A percentile compares a stretch with the other conserved stretches of the same genome.
These are phyloP conservation scores for Zosterops hypoxanthus DNA, from an alignment of 2,113 vertebrate genomes.

Conservation along the genomic window DNA sequence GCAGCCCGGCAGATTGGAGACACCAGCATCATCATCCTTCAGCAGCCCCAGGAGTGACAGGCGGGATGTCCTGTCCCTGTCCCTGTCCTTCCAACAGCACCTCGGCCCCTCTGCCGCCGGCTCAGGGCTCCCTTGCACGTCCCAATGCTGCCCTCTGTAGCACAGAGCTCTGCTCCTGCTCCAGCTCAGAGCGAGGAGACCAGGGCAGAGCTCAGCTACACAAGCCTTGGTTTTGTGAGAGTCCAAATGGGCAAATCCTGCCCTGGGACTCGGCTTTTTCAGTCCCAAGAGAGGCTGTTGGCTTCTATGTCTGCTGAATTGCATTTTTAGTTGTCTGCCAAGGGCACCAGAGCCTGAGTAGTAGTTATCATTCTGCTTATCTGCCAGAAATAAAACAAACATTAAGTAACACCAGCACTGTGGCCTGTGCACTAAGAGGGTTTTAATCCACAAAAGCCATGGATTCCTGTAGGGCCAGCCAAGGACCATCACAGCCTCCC, in stretches of 20 bases:
- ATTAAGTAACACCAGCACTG: not conserved
- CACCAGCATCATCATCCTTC: not conserved
- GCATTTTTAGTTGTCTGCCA: not conserved
- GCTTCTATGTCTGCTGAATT: not conserved
- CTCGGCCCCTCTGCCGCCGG: rapidly evolving
- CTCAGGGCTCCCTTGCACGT: not conserved
- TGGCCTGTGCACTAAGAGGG: not conserved
- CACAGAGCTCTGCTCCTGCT: not conserved
- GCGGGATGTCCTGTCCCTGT: not conserved
- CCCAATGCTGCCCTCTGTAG: slow-evolving; percentile 46
- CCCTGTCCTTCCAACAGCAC: not conserved
- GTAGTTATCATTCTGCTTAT: slow-evolving; percentile 2
- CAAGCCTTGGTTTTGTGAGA: not conserved
- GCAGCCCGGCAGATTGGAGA: rapidly evolving
- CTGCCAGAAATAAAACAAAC: slow-evolving; percentile 21
- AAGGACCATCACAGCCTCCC: not conserved
- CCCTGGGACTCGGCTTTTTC: not conserved
- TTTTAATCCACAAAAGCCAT: not conserved
- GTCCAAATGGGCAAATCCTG: not conserved
- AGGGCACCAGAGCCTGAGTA: slow-evolving; percentile 45
- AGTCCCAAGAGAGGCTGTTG: not conserved
- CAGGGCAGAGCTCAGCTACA: not conserved
- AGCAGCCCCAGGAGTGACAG: not conserved
- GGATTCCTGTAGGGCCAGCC: slow-evolving; percentile 2
- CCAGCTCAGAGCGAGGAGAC: not conserved